Evolutionary conservation across 2,888 invertebrate genomes (phyloP).

Genomic region (Eumerus sabulonum): DNA sequence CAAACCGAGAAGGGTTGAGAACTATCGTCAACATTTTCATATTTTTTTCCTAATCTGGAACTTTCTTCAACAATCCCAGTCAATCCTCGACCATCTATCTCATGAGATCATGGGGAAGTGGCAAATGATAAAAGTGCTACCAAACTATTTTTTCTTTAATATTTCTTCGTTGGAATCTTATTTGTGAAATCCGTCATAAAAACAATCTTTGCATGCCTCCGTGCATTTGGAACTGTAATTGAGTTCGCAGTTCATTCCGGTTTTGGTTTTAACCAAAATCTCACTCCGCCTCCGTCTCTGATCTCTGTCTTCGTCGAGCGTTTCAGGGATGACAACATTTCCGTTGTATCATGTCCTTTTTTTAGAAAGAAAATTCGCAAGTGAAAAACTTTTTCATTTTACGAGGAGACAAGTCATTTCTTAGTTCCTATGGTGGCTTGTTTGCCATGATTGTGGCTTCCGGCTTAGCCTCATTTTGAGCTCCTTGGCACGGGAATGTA

Average conservation of each 20-base stretch:
- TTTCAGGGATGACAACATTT: conserved; percentile 36
- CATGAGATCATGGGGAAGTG: too few relatives aligned
- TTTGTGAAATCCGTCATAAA: too few relatives aligned
- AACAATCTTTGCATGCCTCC: too few relatives aligned
- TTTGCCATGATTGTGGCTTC: conserved; percentile 51
- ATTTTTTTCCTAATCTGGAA: too few relatives aligned
- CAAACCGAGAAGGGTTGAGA: too few relatives aligned
- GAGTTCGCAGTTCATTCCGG: conserved; percentile 1
- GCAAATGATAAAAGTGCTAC: too few relatives aligned
- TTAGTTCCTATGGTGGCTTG: conserved; percentile 40
- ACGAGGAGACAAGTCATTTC: background rate
- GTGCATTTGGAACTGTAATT: conserved; percentile 20
- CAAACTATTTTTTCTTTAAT: too few relatives aligned
- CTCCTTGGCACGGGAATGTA: background rate
- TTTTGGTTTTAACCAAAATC: conserved; percentile 9
- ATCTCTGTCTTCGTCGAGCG: background rate
- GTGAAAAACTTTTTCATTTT: conserved; percentile 1
- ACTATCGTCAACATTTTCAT: too few relatives aligned
- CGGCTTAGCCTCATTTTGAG: background rate
- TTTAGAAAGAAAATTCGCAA: conserved; percentile 31
- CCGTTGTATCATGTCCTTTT: background rate
- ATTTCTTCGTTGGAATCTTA: too few relatives aligned
- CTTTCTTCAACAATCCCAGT: too few relatives aligned
- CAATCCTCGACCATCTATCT: too few relatives aligned
- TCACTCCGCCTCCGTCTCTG: background rate